Evolutionary conservation across 2,888 invertebrate species (phyloP).

Genomic region (Leucania comma): DNA sequence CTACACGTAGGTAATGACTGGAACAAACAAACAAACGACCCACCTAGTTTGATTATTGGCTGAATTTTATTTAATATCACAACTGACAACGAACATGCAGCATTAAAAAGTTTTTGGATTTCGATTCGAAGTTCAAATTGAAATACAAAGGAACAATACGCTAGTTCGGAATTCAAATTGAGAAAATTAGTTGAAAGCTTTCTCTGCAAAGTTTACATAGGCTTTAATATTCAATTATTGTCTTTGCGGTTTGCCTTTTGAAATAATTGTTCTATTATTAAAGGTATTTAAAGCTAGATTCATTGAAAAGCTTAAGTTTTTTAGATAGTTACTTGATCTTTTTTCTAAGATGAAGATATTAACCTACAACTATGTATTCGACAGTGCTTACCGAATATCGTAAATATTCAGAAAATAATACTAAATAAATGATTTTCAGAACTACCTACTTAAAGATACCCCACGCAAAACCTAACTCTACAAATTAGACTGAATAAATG

Average conservation of each 20-base stretch:
- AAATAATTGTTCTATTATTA: not conserved
- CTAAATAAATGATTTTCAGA: not conserved
- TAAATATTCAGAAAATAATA: not conserved
- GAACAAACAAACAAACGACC: not conserved
- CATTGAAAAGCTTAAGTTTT: too few relatives aligned
- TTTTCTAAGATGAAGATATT: too few relatives aligned
- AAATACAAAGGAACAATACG: constrained; percentile 23
- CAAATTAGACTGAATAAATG: constrained; percentile 10
- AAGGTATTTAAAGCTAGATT: not conserved
- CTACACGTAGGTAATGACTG: not conserved
- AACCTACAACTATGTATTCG: too few relatives aligned
- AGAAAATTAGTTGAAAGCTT: constrained; percentile 11
- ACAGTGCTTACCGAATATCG: not conserved
- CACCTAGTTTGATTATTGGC: not conserved
- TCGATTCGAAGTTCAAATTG: constrained; percentile 46
- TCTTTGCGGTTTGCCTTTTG: constrained; percentile 21
- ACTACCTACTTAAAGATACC: constrained; percentile 9
- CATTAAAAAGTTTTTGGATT: constrained; percentile 27
- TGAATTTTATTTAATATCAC: not conserved
- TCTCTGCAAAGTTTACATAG: constrained; percentile 39
- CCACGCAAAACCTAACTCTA: constrained; percentile 25
- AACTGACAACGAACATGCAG: not conserved
- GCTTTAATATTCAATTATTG: constrained; percentile 33
- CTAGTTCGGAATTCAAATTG: constrained; percentile 41
- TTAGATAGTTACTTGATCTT: too few relatives aligned